These are phyloP conservation scores for Carcharodon carcharias DNA, from an alignment of 2,797 vertebrate species.

Conservation along the genomic window DNA sequence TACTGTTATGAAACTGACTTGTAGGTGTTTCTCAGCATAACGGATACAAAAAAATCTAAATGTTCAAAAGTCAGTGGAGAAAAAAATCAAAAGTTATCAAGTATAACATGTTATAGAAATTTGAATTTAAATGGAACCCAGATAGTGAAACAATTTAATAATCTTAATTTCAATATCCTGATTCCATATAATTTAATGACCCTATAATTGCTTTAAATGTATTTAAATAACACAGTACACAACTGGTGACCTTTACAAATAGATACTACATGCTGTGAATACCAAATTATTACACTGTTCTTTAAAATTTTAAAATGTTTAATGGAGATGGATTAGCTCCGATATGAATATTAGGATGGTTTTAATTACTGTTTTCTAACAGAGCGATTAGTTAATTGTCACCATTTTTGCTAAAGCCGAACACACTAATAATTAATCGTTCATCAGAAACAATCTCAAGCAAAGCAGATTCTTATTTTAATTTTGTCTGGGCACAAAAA, in stretches of 20 bases:
- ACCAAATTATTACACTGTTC: neutral
- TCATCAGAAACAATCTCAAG: neutral
- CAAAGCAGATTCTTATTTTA: neutral
- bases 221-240: neutral
- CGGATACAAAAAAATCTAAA: neutral
- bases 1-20: neutral
- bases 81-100: neutral
- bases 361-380: constrained; percentile 10
- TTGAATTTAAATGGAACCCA: neutral
- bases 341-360: neutral
- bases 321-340: neutral
- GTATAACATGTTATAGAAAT: neutral
- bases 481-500: neutral
- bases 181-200: neutral
- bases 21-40: neutral
- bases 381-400: neutral
- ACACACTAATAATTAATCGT: neutral
- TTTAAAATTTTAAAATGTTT: neutral
- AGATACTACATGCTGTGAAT: neutral
- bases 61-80: neutral
- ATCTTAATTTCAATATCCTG: neutral
- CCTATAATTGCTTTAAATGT: neutral
- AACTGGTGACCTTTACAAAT: neutral
- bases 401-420: neutral
- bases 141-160: neutral